Base-by-base conservation (phyloP, 2,113 vertebrate species). In the Crotalus tigris region DNA sequence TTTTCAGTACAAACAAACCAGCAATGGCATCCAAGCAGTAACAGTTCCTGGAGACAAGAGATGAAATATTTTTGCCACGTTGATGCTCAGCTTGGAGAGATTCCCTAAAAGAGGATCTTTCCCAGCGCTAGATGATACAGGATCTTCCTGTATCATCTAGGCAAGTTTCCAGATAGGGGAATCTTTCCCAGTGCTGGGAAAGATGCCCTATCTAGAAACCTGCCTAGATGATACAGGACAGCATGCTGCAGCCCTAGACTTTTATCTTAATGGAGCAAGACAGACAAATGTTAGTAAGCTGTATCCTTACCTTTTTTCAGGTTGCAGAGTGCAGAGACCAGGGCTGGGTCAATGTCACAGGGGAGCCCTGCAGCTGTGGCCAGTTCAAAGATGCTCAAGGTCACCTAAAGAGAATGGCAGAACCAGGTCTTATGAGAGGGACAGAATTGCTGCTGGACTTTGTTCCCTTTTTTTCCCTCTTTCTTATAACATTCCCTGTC, bases 341-440 rank as follows among this genome's bases (percentile, higher is more conserved):
- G 97, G 1, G 97, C 97, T 0, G 99, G 98, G 92, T 99, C 98
- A 0, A 99, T 98, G 64, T 98, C 97, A 29, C 99, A 99, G 29
- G 95, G 94, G 85, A 99, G 91, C 1, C 99, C 99, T 1, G 98
- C 98, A 0, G 98, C 98, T 15, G 98, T 98, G 0, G 98, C 98
- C 97, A 99, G 91, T 96, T 99, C 98, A 24, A 98, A 99, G 90
- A 99, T 95, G 61, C 96, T 98, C 87, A 99, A 94, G 19, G 98
- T 98, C 95, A 98, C 98, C 99, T 99, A 96, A 58, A 64, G 94
- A 75, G 88, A 51, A 93, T 12, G 88, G 81, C n/a, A 49, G 90
- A 93, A 61, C 11, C 10, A 44, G 61, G 39, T 2, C 12, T 54
- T 85, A 46, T 2, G 21, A 61, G 33, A 51, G 44, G 44, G n/a